Base-by-base conservation (phyloP, 1,140 invertebrate species). In the Philotrypesis tridentata region DNA sequence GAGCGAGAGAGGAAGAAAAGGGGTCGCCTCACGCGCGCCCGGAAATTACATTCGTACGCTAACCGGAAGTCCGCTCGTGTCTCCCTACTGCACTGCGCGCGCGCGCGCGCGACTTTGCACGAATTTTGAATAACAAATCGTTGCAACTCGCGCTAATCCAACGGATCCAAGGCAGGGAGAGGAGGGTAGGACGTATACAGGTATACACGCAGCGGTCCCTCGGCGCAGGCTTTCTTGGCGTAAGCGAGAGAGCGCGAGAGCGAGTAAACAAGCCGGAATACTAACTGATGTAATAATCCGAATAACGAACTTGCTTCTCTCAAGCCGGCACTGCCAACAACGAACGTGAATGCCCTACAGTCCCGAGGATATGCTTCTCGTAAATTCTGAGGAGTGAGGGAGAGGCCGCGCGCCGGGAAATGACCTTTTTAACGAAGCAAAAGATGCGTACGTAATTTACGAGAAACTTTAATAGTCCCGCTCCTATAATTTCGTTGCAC, bases 101-200 rank as follows among this genome's bases (percentile, higher is more conserved):
- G 17, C 40, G 78, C 85, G 71, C 71, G 83, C 70, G 70, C 84
- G 83, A 82, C 84, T 87, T 87, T 84, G 85, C 83, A 84, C 83
- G 87, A 88, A 88, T 87, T 88, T 87, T 87, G 87, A 85, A 88
- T 87, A 87, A 85, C 85, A 87, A 87, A 87, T 87, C 87, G 84
- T 60, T 79, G 82, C 83, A 77, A 83, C 78, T 83, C 79, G 84
- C 85, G 84, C 85, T 87, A 86, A 86, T 87, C 85, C 84, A 71
- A 78, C 65, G 72, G 48, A 80, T 75, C 80, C 65, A 48, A 73
- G 78, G 25, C 25, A 40, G 12, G 7, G 63, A 78, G 75, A 67
- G 63, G n/a, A n/a, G n/a, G n/a, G n/a, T n/a, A n/a, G n/a, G n/a
- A n/a, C n/a, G n/a, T n/a, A n/a, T n/a, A n/a, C 55, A 14, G 48